Evolutionary conservation across 2,888 invertebrate species (phyloP).

Genomic region (Aleiodes alternator): DNA sequence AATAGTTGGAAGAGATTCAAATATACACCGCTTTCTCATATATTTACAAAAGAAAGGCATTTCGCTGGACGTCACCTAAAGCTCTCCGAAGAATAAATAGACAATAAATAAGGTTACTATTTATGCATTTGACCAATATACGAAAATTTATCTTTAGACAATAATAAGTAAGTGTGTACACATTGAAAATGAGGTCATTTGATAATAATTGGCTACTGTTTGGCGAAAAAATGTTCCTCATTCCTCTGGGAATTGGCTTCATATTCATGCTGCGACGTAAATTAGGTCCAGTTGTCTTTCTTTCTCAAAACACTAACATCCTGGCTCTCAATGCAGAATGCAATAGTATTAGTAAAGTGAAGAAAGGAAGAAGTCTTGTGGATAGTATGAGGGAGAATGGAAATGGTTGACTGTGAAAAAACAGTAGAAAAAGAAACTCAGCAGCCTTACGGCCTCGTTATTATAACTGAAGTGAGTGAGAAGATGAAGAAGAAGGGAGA

Average conservation of each 20-base stretch:
- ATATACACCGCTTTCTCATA: background rate
- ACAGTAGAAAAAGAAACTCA: background rate
- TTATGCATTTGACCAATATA: conserved; percentile 39
- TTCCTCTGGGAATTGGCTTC: background rate
- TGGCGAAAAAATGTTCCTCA: conserved; percentile 26
- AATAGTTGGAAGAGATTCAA: no score
- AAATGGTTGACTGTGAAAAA: background rate
- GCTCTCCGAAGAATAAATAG: background rate
- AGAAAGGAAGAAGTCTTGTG: conserved; percentile 5
- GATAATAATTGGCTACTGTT: conserved; percentile 36
- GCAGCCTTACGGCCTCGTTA: conserved; percentile 54
- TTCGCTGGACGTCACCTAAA: background rate
- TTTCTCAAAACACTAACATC: conserved; percentile 53
- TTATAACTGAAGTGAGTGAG: conserved; percentile 50
- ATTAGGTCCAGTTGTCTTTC: conserved; percentile 41
- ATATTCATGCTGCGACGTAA: background rate
- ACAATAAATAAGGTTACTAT: conserved; percentile 3
- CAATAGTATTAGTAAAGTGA: no score
- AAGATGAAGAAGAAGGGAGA: conserved; percentile 4
- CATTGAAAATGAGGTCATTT: conserved; percentile 41
- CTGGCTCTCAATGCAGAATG: conserved; percentile 47
- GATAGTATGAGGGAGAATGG: background rate
- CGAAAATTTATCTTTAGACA: conserved; percentile 35
- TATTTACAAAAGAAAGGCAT: background rate
- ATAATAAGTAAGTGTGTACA: conserved; percentile 39